phyloP scores from a whole-genome alignment of 2,113 vertebrate species.

The Andinoacara biseriatus region DNA sequence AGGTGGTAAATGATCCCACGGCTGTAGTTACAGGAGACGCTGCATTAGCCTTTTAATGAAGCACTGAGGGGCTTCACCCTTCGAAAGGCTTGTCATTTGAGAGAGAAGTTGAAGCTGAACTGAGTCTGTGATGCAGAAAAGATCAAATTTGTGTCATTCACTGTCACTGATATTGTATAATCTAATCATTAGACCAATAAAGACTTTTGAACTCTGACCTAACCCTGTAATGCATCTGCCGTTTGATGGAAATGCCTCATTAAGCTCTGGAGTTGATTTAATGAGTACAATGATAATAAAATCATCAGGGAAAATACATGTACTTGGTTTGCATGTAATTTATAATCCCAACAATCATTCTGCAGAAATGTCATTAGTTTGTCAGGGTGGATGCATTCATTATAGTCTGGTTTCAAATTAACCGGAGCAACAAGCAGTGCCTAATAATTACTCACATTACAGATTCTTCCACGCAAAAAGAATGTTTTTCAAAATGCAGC shows the following conservation, averaged over 20 bases:
- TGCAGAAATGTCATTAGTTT: conserved; percentile 27
- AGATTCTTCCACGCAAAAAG: conserved; percentile 1
- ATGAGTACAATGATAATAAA: conserved; percentile 53
- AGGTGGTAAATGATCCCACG: conserved; percentile 63
- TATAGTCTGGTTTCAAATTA: conserved; percentile 33
- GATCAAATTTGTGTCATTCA: conserved; percentile 13
- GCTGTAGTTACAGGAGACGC: conserved; percentile 66
- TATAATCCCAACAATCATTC: conserved; percentile 38
- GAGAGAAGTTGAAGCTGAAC: conserved; percentile 7
- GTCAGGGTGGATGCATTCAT: conserved; percentile 33
- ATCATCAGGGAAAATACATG: conserved; percentile 48
- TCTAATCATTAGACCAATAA: conserved; percentile 29
- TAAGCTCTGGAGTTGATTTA: conserved; percentile 29
- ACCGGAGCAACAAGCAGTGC: not conserved
- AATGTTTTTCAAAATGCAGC: not conserved
- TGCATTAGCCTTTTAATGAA: conserved; percentile 70
- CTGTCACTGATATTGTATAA: not conserved
- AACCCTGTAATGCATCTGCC: conserved; percentile 9
- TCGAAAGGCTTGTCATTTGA: conserved; percentile 28
- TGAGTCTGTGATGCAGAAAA: not conserved
- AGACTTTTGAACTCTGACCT: conserved; percentile 50
- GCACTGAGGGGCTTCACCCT: conserved; percentile 38
- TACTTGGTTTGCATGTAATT: conserved; percentile 47
- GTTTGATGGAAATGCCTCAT: conserved; percentile 43
- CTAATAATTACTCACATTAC: conserved; percentile 11